A percentile compares a stretch with the other conserved stretches of the same genome.
Conservation (phyloP, 1,140 invertebrate species). For the Ridgeia piscesae region DNA sequence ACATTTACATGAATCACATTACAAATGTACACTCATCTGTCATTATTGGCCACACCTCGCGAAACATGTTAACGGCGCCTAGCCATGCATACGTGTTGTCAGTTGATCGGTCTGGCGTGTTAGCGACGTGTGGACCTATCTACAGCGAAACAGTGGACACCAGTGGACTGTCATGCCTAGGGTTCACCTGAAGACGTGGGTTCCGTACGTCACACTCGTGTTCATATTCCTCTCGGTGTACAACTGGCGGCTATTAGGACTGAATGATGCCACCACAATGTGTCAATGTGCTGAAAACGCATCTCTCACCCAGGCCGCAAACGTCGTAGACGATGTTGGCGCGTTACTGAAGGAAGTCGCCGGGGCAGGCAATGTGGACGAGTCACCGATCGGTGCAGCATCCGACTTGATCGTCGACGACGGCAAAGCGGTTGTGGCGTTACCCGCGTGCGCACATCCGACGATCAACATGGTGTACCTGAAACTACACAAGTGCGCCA, state of each 20-base stretch:
- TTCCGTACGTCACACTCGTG: not conserved
- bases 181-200: not conserved
- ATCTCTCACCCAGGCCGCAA: not conserved
- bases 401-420: not conserved
- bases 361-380: no score
- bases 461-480: slow-evolving; percentile 21
- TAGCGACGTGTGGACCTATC: not conserved
- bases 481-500: slow-evolving; percentile 27
- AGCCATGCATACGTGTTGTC: not conserved
- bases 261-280: not conserved
- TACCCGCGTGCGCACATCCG: not conserved
- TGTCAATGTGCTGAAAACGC: no score
- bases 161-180: not conserved
- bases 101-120: not conserved
- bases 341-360: not conserved
- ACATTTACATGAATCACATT: not conserved
- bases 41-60: not conserved
- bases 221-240: not conserved
- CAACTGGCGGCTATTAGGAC: not conserved
- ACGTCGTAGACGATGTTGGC: not conserved
- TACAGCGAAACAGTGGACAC: not conserved
- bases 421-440: not conserved
- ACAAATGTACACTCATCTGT: not conserved
- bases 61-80: not conserved
- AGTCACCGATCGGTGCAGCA: not conserved